phyloP scores from a whole-genome alignment of 1,140 invertebrate genomes.

The Grapholita molesta region DNA sequence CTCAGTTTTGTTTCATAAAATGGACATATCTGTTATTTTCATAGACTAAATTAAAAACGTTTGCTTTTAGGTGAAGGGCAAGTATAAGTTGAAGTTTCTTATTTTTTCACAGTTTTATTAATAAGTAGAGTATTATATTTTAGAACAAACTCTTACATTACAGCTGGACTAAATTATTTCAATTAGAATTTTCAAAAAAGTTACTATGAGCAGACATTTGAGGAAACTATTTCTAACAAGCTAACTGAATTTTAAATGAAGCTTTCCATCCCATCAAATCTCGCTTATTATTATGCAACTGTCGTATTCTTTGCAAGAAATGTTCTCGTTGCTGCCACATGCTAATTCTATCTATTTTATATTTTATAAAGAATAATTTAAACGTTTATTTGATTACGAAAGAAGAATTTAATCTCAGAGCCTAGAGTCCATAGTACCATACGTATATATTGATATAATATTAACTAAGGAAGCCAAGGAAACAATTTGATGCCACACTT shows the following conservation, averaged over 20 bases:
- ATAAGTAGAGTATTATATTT: no score
- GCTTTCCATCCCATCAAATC: background rate
- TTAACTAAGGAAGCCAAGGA: background rate
- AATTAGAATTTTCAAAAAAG: background rate
- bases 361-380: background rate
- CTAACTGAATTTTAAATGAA: background rate
- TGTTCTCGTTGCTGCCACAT: background rate
- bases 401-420: background rate
- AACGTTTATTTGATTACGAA: background rate
- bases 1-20: no score
- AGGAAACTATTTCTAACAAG: background rate
- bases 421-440: conserved; percentile 11
- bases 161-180: background rate
- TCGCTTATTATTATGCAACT: background rate
- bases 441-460: background rate
- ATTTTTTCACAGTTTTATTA: no score
- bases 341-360: background rate
- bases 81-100: no score
- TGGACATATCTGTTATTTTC: no score
- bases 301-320: background rate
- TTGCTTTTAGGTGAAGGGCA: no score
- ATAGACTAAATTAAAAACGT: no score
- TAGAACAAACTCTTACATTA: no score
- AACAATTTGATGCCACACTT: conserved; percentile 35
- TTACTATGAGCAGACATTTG: no score